Base-by-base conservation (phyloP, 2,113 vertebrate genomes). In the Sorex fumeus region DNA sequence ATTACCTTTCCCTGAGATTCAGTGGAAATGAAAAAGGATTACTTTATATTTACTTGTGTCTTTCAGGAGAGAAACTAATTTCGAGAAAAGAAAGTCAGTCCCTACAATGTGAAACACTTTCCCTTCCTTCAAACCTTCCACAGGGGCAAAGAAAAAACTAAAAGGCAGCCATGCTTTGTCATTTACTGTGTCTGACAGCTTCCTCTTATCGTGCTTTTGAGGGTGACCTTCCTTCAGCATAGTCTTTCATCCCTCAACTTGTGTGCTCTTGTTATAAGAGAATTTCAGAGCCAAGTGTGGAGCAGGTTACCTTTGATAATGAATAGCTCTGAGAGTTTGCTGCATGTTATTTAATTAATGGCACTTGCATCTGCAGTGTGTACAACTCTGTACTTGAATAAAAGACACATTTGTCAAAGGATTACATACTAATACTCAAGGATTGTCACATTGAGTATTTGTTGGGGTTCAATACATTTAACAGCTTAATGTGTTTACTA, bases 301-400 rank as follows among this genome's bases (percentile, higher is more conserved):
- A 87, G 23, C 84, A 60, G 86, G 67, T 71, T 78, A 89, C 83
- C 92, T 92, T 84, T 87, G 80, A 75, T 92, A 96, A 95, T 92
- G 88, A 96, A 94, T 89, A 94, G 72, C 84, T 94, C 80, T 69
- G 79, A 77, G 88, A 93, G 86, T 95, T 93, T 95, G 88, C 93
- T 84, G 88, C 95, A 21, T 93, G 88, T 87, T 95, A 87, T 96
- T 95, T 95, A 95, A 97, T 96, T 96, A 96, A 93, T 84, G 91
- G 64, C 84, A 84, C 93, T 95, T 93, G 77, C 82, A 50, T 93
- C 60, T 92, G 84, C 86, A 95, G 93, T 95, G 27, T 87, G 84
- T 81, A 53, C 71, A 77, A 84, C 34, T 91, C 85, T 53, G 66
- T 80, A 75, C 90, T 47, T 84, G 91, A 90, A 91, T 87, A 82